Evolutionary conservation across 1,140 invertebrate species (phyloP).

Genomic region (Sitodiplosis mosellana): DNA sequence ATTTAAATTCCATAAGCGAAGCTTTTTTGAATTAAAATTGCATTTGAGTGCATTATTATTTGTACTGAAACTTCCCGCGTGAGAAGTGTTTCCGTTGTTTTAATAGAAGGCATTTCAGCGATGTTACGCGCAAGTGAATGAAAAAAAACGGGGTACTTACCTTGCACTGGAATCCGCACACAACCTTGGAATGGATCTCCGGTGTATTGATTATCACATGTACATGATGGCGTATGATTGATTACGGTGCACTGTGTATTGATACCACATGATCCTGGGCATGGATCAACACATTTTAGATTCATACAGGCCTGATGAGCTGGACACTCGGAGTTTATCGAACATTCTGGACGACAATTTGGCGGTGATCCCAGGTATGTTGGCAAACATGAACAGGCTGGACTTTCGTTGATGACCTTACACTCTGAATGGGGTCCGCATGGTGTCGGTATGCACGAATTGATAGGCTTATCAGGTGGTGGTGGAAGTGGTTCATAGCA

Average conservation of each 20-base stretch:
- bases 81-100: too few species aligned
- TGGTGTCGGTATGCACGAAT: slow-evolving; percentile 35
- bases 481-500: slow-evolving; percentile 33
- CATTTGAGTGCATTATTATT: neutral
- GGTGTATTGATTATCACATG: slow-evolving; percentile 45
- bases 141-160: neutral
- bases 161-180: slow-evolving; percentile 15
- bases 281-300: slow-evolving; percentile 63
- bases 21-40: neutral
- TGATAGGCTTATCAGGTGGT: slow-evolving; percentile 46
- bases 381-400: slow-evolving; percentile 32
- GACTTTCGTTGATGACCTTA: slow-evolving; percentile 31
- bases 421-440: slow-evolving; percentile 40
- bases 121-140: too few species aligned
- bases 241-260: slow-evolving; percentile 64
- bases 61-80: neutral
- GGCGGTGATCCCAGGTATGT: slow-evolving; percentile 34
- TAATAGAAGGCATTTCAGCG: too few species aligned
- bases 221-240: slow-evolving; percentile 68
- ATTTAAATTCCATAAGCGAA: too few species aligned
- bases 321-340: slow-evolving; percentile 33
- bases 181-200: slow-evolving; percentile 57
- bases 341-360: slow-evolving; percentile 31
- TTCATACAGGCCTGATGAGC: slow-evolving; percentile 49
- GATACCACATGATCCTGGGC: slow-evolving; percentile 63